Base-by-base conservation (phyloP, 2,113 vertebrate genomes). In the Oryzias woworae region DNA sequence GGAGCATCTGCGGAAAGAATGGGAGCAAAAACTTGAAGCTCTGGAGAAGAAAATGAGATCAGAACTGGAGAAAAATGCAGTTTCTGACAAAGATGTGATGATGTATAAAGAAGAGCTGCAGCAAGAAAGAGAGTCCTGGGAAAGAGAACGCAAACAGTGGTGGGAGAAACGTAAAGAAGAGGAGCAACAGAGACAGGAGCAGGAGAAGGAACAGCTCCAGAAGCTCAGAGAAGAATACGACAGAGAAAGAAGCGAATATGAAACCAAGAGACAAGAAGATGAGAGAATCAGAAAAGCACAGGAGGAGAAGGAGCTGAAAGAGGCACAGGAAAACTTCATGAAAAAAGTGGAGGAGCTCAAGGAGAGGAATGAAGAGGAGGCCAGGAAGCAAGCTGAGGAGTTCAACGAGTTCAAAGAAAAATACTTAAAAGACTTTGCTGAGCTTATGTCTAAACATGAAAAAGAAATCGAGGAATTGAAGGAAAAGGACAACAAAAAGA, bases 301-400 rank as follows among this genome's bases (percentile, higher is more conserved):
- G 4, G 69, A 78, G 18, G 62, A 69, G 14, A 24, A 17, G 22
- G 36, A 75, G 28, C 7, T 22, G 24, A 52, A 20, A n/a, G 18
- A 51, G 7, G 1, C 54, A 2, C n/a, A 77, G 13, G 14, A 77
- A 14, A 53, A 24, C 1, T 59, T 60, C 4, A 0, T 46, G 23
- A 69, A 22, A 5, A 53, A 60, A 42, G 1, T 71, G 20, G 0
- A 62, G 6, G 13, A 55, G 5, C 51, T 61, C 1, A 53, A 50
- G 23, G 64, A 2, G 1, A 58, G 18, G 24, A 45, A 46, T 13
- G 42, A 59, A 14, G 67, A 73, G 1, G 67, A 79, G 8, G 85
- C 75, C 4, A 59, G 78, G 42, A 61, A 45, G 18, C 50, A 71
- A 13, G 84, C 84, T 0, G 78, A 86, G 23, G 48, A 65, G 18